Conservation (phyloP, 2,113 vertebrate species). For the Gallinago paraguaiae region DNA sequence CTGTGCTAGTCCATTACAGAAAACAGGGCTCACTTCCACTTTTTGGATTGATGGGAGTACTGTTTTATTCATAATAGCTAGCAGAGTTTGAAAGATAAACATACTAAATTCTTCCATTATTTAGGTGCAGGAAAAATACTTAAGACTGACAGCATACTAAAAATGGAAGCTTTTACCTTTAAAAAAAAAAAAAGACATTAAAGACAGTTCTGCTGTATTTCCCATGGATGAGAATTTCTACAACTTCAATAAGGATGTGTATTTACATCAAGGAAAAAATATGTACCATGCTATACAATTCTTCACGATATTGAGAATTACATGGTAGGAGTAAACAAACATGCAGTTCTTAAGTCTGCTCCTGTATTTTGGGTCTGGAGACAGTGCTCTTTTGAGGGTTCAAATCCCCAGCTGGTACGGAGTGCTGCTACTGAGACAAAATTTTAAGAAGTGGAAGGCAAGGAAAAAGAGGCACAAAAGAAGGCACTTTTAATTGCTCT, state of each 20-base stretch:
- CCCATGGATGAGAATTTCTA: neutral
- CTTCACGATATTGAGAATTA: neutral
- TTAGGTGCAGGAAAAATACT: neutral
- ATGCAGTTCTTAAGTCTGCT: neutral
- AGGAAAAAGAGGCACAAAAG: neutral
- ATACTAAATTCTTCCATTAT: neutral
- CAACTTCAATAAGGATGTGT: neutral
- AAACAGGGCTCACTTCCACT: neutral
- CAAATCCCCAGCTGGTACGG: neutral
- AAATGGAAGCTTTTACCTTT: neutral
- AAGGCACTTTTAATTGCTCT: neutral
- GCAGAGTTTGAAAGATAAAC: neutral
- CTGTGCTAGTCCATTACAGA: neutral
- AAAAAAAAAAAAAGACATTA: neutral
- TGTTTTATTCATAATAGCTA: neutral
- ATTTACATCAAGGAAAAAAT: neutral
- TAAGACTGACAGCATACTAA: neutral
- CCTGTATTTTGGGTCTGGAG: neutral
- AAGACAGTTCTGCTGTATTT: neutral
- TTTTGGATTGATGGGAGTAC: neutral
- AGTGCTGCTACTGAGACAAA: neutral
- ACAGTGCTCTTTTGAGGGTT: neutral
- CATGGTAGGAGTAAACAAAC: neutral
- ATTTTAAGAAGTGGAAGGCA: neutral
- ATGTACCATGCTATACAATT: neutral